Evolutionary conservation across 2,888 invertebrate species (phyloP).

Genomic region (Chesias legatella): DNA sequence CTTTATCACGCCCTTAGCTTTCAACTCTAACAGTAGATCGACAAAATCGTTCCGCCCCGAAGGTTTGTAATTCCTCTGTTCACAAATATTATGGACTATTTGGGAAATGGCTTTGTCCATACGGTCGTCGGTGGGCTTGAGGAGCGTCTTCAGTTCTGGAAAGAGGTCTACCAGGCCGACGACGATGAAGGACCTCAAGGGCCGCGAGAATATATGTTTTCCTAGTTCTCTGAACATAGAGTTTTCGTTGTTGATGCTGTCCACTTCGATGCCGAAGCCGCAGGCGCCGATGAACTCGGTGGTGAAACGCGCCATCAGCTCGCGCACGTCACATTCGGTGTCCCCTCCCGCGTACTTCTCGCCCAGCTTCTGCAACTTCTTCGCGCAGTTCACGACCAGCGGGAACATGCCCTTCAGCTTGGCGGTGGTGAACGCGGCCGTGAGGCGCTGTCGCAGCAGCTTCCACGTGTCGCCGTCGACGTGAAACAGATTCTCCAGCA

Average conservation of each 20-base stretch:
- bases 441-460: slow-evolving; percentile 54
- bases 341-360: slow-evolving; percentile 40
- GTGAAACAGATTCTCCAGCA: slow-evolving; percentile 49
- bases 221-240: slow-evolving; percentile 47
- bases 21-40: slow-evolving; percentile 48
- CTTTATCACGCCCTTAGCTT: slow-evolving; percentile 45
- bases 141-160: slow-evolving; percentile 37
- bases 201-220: slow-evolving; percentile 37
- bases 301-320: slow-evolving; percentile 54
- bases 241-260: slow-evolving; percentile 48
- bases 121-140: slow-evolving; percentile 27
- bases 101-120: slow-evolving; percentile 31
- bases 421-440: slow-evolving; percentile 58
- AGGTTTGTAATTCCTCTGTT: slow-evolving; percentile 49
- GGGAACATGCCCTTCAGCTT: slow-evolving; percentile 65
- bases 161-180: slow-evolving; percentile 42
- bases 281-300: slow-evolving; percentile 57
- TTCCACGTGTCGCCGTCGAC: slow-evolving; percentile 60
- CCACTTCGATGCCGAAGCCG: slow-evolving; percentile 52
- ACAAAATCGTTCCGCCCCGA: slow-evolving; percentile 51
- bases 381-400: slow-evolving; percentile 52
- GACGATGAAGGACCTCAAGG: slow-evolving; percentile 26
- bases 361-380: slow-evolving; percentile 43
- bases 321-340: slow-evolving; percentile 44
- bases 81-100: slow-evolving; percentile 42